phyloP scores from a whole-genome alignment of 2,797 vertebrate species.

The Synaphobranchus kaupii region DNA sequence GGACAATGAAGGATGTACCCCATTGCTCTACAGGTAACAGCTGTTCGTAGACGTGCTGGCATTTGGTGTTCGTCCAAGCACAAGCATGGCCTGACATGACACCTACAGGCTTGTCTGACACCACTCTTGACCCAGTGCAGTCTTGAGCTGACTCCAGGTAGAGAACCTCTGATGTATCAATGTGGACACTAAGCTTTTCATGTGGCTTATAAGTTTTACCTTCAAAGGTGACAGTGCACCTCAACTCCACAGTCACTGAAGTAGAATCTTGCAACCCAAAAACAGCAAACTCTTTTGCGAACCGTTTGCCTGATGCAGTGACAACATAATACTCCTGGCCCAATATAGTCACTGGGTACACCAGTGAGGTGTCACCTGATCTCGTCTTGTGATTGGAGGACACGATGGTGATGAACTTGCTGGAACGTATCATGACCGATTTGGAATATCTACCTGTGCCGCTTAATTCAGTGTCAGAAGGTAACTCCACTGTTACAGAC shows the following conservation, averaged over 20 bases:
- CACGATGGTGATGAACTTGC: not conserved
- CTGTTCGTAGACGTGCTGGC: constrained; percentile 58
- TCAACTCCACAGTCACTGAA: constrained; percentile 3
- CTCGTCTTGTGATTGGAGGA: constrained; percentile 36
- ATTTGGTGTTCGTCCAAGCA: constrained; percentile 45
- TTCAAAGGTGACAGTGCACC: not conserved
- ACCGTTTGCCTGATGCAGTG: constrained; percentile 39
- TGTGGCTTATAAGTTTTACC: not conserved
- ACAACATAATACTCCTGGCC: constrained; percentile 53
- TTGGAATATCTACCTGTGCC: constrained; percentile 14
- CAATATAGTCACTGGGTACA: constrained; percentile 43
- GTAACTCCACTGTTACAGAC: not conserved
- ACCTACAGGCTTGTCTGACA: constrained; percentile 17
- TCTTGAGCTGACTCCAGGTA: too few species aligned
- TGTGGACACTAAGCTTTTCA: too few species aligned
- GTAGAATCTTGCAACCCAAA: not conserved
- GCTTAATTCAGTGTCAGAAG: not conserved
- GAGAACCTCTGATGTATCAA: too few species aligned
- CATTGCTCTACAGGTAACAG: constrained; percentile 52
- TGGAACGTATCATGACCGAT: not conserved
- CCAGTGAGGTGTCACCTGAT: constrained; percentile 42
- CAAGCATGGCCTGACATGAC: constrained; percentile 61
- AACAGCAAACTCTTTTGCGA: constrained; percentile 31
- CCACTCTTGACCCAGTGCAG: too few species aligned
- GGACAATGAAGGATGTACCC: constrained; percentile 44